phyloP scores from a whole-genome alignment of 2,888 invertebrate genomes.

The Tachina fera region DNA sequence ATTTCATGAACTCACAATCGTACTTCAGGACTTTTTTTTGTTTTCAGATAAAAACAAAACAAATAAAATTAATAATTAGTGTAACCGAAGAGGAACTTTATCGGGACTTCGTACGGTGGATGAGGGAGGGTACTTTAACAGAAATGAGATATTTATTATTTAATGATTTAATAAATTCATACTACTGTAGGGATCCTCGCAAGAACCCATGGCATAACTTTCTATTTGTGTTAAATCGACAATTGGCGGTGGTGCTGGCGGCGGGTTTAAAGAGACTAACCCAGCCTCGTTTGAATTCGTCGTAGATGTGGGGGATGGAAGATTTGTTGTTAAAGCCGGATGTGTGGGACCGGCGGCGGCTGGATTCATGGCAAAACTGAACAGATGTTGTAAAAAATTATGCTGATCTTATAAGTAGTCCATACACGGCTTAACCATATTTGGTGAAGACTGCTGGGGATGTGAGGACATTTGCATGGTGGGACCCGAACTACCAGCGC shows the following conservation, averaged over 20 bases:
- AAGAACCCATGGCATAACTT: conserved; percentile 71
- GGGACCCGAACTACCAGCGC: conserved; percentile 76
- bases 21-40: too few species aligned
- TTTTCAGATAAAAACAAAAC: neutral
- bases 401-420: conserved; percentile 84
- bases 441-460: conserved; percentile 82
- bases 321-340: conserved; percentile 51
- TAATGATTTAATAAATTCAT: conserved; percentile 81
- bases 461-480: conserved; percentile 78
- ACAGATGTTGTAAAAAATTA: conserved; percentile 82
- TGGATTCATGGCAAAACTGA: conserved; percentile 80
- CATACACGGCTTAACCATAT: conserved; percentile 83
- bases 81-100: conserved; percentile 24
- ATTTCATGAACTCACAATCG: too few species aligned
- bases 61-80: neutral
- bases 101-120: conserved; percentile 8
- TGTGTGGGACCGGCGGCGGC: conserved; percentile 76
- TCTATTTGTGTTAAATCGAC: conserved; percentile 80
- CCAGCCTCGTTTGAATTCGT: conserved; percentile 58
- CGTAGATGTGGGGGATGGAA: conserved; percentile 42
- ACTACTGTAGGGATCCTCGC: conserved; percentile 76
- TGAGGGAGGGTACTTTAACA: neutral
- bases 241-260: conserved; percentile 74
- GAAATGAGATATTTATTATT: conserved; percentile 51
- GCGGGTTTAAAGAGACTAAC: conserved; percentile 54